Evolutionary conservation across 2,797 vertebrate genomes (phyloP), one percentile per base, ranked within the genome.

Genomic region (Galagoides demidoff): DNA sequence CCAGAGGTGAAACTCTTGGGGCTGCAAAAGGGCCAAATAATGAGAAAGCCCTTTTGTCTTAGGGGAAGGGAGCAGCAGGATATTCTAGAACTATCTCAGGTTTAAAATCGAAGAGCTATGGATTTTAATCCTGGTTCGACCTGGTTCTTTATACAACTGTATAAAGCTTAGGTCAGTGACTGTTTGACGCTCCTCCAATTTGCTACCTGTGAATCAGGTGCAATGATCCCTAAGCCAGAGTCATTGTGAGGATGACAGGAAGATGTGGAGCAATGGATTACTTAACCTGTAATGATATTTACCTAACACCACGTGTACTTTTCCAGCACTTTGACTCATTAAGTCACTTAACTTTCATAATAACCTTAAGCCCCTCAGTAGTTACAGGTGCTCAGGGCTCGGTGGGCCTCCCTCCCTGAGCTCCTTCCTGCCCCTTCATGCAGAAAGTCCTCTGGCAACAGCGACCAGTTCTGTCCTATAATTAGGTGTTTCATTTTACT

Each of bases 401-500:
- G 10, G 13, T 43, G 63, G 52, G 23, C n/a, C 37, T 61, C 13
- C 82, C 55, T 87, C 78, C 55, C 71, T 17, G 59, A 68, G 74
- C 45, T 79, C 49, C 88, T 85, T 81, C 57, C 66, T 95, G 49
- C 49, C 49, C 49, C 12, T 61, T 70, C 49, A 71, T 82, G 77
- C 29, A 76, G 87, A 96, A 96, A 96, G 63, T 94, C 95, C 92
- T 95, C 77, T 95, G 95, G 95, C 91, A 93, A 61, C 57, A 27
- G 78, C 61, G 84, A 97, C 29, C 74, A 39, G 81, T 86, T 31
- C 37, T 85, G 63, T 82, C 91, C 61, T 29, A 87, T 97, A 97
- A 97, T 90, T 97, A 97, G 97, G 97, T 97, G 96, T 97, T 97
- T 97, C 96, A 96, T 97, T 97, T 98, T 97, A 92, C 86, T 92